Evolutionary conservation across 1,140 invertebrate species (phyloP).

Genomic region (Tetranychus urticae): DNA sequence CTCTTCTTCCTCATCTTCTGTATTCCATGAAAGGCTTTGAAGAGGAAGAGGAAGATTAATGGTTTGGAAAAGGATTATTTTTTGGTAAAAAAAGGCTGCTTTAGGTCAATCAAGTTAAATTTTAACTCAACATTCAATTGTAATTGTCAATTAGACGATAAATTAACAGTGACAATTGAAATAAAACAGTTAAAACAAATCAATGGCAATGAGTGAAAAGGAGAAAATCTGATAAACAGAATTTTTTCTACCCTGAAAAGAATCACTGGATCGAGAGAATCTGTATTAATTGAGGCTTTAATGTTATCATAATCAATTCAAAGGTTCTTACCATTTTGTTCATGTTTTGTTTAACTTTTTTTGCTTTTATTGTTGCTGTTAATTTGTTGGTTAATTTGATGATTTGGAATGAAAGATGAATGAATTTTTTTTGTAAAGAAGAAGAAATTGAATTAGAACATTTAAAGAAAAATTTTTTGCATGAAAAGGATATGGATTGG

Average conservation of each 20-base stretch:
- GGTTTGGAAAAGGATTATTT: too few species aligned
- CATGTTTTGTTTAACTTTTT: not conserved
- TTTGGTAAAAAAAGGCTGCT: too few species aligned
- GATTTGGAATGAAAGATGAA: not conserved
- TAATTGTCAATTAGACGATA: too few species aligned
- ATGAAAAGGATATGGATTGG: slow-evolving; percentile 93
- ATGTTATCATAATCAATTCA: not conserved
- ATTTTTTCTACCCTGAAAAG: too few species aligned
- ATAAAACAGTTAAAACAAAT: not conserved
- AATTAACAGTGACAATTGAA: too few species aligned
- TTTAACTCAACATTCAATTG: too few species aligned
- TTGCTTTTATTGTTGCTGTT: not conserved
- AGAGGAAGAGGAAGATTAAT: too few species aligned
- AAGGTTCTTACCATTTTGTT: not conserved
- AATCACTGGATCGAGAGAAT: too few species aligned
- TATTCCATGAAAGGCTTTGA: too few species aligned
- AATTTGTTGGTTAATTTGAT: not conserved
- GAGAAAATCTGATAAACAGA: not conserved
- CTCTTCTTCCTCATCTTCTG: too few species aligned
- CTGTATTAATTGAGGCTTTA: not conserved
- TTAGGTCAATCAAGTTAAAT: too few species aligned
- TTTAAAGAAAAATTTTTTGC: not conserved
- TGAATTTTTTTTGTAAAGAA: not conserved
- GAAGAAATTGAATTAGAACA: not conserved
- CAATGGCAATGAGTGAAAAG: not conserved